Evolutionary conservation across 2,888 invertebrate genomes (phyloP), one percentile per base, ranked within the genome.

Genomic region (Melolontha melolontha): DNA sequence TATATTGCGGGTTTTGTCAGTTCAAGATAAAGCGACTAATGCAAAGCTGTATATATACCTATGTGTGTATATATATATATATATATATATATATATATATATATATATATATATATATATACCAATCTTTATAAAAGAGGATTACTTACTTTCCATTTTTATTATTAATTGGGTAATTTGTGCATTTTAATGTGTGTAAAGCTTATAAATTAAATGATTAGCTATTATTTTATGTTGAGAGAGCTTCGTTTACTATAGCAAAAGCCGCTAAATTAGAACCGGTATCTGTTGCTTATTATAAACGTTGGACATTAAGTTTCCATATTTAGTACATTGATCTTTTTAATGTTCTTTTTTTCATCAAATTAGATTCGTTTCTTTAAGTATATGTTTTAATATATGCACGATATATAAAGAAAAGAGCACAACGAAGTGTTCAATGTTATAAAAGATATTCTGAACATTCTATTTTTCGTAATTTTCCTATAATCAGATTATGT

Each of bases 191-290:
- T 57, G 42, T 29, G 22, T 42, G 22, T 27, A n/a, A 8, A 22
- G 44, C 12, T 57, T 57, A 42, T 57, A 57, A 57, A 44, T 57
- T 44, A 57, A 57, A 42, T 8, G 42, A 57, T 57, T 57, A 57
- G 10, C 22, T 27, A 57, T 42, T 29, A 44, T 44, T 57, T 57
- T 57, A 42, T 57, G 27, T 44, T 42, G 27, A 44, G 22, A 49
- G 49, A 16, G 17, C 22, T n/a, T 6, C 14, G 5, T 44, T 1
- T 8, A 49, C 12, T n/a, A 17, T 22, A 8, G 49, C 49, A 6
- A 44, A 22, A 16, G 17, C 49, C 22, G 49, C 17, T 17, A 49
- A 11, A 22, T 49, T 11, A 49, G n/a, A 49, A 49, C 11, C 22
- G 16, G 22, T 22, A 49, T 16, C 22, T 22, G 1, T 10, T 47